Percentiles rank a stretch among this genome's conserved stretches.
Conservation (phyloP, 2,888 invertebrate species). For the Arrhopalites spinosus region DNA sequence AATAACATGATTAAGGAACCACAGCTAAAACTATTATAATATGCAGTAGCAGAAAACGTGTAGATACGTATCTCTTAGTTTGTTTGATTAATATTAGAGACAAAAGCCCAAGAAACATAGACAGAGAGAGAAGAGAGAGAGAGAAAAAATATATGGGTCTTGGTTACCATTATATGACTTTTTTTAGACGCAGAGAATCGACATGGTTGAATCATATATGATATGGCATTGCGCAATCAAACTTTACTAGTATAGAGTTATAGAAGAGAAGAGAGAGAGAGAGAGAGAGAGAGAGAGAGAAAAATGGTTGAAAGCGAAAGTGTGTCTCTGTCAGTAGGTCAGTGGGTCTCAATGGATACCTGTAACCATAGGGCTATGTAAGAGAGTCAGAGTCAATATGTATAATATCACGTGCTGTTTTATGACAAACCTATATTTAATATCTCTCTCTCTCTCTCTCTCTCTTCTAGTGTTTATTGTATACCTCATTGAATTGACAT, state of each 20-base stretch:
- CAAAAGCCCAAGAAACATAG: background rate
- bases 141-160: too few relatives aligned
- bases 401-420: background rate
- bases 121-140: too few relatives aligned
- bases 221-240: slow-evolving; percentile 33
- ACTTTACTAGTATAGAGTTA: background rate
- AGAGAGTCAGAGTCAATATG: slow-evolving; percentile 20
- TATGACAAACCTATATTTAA: background rate
- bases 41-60: too few relatives aligned
- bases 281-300: slow-evolving; percentile 27
- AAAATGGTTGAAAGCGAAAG: slow-evolving; percentile 53
- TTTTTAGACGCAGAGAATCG: slow-evolving; percentile 1
- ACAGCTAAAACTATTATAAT: too few relatives aligned
- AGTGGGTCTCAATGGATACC: slow-evolving; percentile 56
- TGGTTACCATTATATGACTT: background rate
- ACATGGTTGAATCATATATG: slow-evolving; percentile 18
- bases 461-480: background rate
- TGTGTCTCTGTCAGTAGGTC: slow-evolving; percentile 57
- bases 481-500: slow-evolving; percentile 25
- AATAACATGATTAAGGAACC: too few relatives aligned
- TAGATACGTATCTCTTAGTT: background rate
- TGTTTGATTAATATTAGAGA: background rate
- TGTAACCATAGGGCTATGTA: slow-evolving; percentile 2
- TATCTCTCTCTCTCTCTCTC: background rate
- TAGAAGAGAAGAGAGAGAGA: background rate